Evolutionary conservation across 2,113 vertebrate species (phyloP), one percentile per base, ranked within the genome.

Genomic region (Hucho hucho): DNA sequence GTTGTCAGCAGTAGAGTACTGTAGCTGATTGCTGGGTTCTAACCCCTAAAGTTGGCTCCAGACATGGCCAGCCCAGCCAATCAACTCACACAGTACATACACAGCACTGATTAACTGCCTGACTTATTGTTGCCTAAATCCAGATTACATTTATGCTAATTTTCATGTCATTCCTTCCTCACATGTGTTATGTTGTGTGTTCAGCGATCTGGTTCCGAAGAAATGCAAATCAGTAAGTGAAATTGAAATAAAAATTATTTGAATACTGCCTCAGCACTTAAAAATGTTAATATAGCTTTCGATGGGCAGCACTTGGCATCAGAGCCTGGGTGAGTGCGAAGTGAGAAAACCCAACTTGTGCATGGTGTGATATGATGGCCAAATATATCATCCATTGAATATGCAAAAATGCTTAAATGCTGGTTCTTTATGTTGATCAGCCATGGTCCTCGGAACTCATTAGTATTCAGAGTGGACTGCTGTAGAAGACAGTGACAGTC

Each of bases 381-480:
- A 65, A 14, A 65, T 65, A 28, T 18, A 29, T 65, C n/a, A 28
- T 16, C 13, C 4, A 25, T 29, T 56, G 61, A 64, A 25, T 64
- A 25, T 64, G 25, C 14, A 14, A 65, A 26, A 14, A 26, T 25
- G 16, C 13, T 26, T 26, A 65, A 65, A 28, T 14, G 14, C 64
- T 28, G 13, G 25, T 6, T 65, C 64, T 65, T 25, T 25, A 16
- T 65, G 26, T 65, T 14, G 26, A 26, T 5, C 53, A 65, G 63
- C 63, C 25, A 65, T 28, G 13, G 64, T 65, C 64, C 26, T 29
- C 26, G 26, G 26, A 18, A 26, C 7, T 20, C 25, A 80, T 82
- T 81, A 71, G 67, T 76, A 79, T 87, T 75, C 72, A 73, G 47
- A 25, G 49, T n/a, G 47, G 89, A 86, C 80, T 78, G 20, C 71